Evolutionary conservation across 2,113 vertebrate genomes (phyloP).

Genomic region (Oreochromis spilurus): DNA sequence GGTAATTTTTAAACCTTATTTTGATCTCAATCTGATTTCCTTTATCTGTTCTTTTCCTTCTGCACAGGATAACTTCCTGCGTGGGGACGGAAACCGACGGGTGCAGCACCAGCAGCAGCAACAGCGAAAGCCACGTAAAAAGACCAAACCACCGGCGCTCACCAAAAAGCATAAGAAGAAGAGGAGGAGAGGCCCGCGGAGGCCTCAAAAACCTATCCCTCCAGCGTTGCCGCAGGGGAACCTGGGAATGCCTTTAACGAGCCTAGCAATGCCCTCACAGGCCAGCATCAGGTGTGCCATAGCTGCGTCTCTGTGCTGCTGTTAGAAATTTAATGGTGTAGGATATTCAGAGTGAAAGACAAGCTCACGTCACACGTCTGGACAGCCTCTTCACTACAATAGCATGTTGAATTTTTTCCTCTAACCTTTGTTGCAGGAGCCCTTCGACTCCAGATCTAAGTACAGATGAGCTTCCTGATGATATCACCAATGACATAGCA

Average conservation of each 20-base stretch:
- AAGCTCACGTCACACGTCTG: neutral
- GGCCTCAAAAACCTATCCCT: slow-evolving; percentile 98
- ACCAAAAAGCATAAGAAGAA: slow-evolving; percentile 99
- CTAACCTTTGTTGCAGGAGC: slow-evolving; percentile 70
- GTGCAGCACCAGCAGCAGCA: slow-evolving; percentile 97
- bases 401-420: neutral
- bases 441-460: slow-evolving; percentile 95
- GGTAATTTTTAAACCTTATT: neutral
- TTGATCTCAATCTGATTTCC: neutral
- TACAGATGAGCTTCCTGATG: slow-evolving; percentile 93
- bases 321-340: neutral
- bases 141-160: slow-evolving; percentile 97
- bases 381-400: neutral
- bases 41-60: neutral
- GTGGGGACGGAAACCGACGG: slow-evolving; percentile 91
- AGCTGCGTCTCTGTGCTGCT: neutral
- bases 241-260: slow-evolving; percentile 92
- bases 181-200: slow-evolving; percentile 86
- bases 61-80: slow-evolving; percentile 93
- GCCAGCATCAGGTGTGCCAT: slow-evolving; percentile 83
- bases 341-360: neutral
- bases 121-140: slow-evolving; percentile 97
- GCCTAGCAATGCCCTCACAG: slow-evolving; percentile 86
- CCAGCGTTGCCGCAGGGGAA: slow-evolving; percentile 96
- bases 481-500: slow-evolving; percentile 96